phyloP scores from a whole-genome alignment of 1,140 invertebrate species.

The Dreissena rostriformis region DNA sequence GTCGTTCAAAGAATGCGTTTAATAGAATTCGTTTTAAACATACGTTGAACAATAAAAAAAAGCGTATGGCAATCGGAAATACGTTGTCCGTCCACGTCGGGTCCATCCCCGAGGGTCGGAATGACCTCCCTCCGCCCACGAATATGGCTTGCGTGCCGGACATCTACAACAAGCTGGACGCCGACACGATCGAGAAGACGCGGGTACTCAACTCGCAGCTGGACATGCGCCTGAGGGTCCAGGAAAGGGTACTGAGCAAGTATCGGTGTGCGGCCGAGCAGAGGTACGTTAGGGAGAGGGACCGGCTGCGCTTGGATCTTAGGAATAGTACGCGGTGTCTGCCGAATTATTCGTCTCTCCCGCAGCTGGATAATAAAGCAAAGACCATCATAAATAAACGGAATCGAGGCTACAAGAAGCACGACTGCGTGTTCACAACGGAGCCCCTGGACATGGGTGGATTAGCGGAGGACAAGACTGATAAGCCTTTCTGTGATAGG shows the following conservation, averaged over 20 bases:
- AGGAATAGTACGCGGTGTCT: conserved; percentile 60
- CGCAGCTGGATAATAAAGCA: conserved; percentile 56
- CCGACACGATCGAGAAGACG: conserved; percentile 71
- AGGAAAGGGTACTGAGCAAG: conserved; percentile 69
- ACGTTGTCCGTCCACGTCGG: background rate
- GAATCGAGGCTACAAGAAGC: conserved; percentile 19
- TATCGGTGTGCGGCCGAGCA: conserved; percentile 62
- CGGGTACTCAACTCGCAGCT: conserved; percentile 70
- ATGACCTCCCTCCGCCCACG: conserved; percentile 63
- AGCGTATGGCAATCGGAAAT: too few species aligned
- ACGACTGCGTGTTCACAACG: conserved; percentile 55
- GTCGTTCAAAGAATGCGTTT: too few species aligned
- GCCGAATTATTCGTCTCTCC: conserved; percentile 64
- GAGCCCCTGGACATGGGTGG: conserved; percentile 61
- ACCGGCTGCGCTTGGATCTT: conserved; percentile 61
- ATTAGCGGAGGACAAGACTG: conserved; percentile 63
- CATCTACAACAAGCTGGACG: conserved; percentile 74
- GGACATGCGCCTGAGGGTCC: conserved; percentile 59
- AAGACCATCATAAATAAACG: conserved; percentile 46
- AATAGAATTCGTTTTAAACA: too few species aligned
- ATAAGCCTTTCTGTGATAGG: conserved; percentile 71
- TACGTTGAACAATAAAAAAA: too few species aligned
- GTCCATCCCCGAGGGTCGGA: background rate
- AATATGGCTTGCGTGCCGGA: conserved; percentile 74
- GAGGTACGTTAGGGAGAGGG: conserved; percentile 58